Percentiles rank a stretch among this genome's conserved stretches.
Conservation (phyloP, 2,888 invertebrate species). For the Piscicola geometra region DNA sequence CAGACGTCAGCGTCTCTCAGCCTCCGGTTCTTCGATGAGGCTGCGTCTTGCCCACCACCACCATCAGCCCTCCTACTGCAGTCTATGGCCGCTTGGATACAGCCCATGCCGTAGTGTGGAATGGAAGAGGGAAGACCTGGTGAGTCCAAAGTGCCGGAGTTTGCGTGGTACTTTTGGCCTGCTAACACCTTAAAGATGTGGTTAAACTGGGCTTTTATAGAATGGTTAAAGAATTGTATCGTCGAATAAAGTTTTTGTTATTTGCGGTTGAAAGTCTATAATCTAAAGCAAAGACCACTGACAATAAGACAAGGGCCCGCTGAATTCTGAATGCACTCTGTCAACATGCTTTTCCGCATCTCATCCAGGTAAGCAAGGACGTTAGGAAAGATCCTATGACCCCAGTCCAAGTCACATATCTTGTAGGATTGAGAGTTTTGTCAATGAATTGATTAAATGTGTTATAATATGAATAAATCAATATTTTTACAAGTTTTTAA, state of each 20-base stretch:
- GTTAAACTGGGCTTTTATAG: no score
- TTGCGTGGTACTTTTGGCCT: background rate
- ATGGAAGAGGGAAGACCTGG: background rate
- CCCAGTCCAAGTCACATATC: slow-evolving; percentile 1
- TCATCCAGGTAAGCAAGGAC: background rate
- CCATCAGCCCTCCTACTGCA: background rate
- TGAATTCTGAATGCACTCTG: background rate
- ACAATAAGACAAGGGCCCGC: background rate
- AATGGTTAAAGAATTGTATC: no score
- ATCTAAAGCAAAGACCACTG: background rate
- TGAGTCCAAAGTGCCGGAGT: background rate
- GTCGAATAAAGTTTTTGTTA: no score
- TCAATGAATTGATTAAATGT: no score
- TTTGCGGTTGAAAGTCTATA: background rate
- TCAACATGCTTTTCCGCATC: background rate
- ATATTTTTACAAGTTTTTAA: background rate
- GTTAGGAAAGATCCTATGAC: background rate
- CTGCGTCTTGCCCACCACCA: background rate
- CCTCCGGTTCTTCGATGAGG: background rate
- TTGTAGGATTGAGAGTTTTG: no score
- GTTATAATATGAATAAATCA: background rate
- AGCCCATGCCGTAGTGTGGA: background rate
- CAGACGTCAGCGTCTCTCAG: background rate
- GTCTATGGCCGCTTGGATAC: background rate
- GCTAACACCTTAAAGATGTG: background rate